Evolutionary conservation across 2,888 invertebrate genomes (phyloP).

Genomic region (Drosophila neonasuta): DNA sequence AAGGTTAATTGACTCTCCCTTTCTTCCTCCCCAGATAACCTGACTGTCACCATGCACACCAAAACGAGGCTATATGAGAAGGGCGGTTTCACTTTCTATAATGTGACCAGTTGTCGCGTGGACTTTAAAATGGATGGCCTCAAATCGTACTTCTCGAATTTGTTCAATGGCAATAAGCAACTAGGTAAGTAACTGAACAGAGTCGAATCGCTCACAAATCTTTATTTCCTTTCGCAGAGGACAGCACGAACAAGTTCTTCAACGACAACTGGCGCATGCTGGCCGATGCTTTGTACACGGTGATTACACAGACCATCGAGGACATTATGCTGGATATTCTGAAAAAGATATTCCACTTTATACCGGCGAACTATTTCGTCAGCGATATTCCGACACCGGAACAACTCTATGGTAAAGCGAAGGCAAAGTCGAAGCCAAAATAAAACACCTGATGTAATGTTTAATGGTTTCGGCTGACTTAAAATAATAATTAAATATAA

Average conservation of each 20-base stretch:
- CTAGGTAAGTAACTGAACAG: constrained; percentile 84
- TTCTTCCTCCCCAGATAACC: constrained; percentile 83
- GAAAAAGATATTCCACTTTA: constrained; percentile 86
- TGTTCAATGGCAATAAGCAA: constrained; percentile 88
- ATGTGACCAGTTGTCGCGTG: constrained; percentile 86
- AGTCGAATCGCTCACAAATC: neutral
- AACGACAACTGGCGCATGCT: constrained; percentile 89
- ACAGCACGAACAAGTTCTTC: constrained; percentile 88
- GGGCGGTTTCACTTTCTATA: constrained; percentile 87
- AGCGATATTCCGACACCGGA: constrained; percentile 84
- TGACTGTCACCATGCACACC: constrained; percentile 86
- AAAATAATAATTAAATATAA: constrained; percentile 5
- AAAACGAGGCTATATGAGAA: constrained; percentile 86
- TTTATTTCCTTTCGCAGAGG: constrained; percentile 84
- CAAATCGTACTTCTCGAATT: constrained; percentile 87
- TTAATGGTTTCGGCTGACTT: constrained; percentile 29
- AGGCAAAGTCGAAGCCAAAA: constrained; percentile 43
- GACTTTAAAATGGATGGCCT: constrained; percentile 87
- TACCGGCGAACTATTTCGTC: constrained; percentile 88
- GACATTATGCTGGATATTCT: constrained; percentile 87
- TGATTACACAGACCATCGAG: constrained; percentile 87
- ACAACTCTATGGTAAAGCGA: constrained; percentile 75
- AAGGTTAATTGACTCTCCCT: neutral
- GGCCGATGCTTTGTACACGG: constrained; percentile 87
- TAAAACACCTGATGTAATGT: neutral